Conservation (phyloP, 2,888 invertebrate genomes). For the Agrotis clavis region DNA sequence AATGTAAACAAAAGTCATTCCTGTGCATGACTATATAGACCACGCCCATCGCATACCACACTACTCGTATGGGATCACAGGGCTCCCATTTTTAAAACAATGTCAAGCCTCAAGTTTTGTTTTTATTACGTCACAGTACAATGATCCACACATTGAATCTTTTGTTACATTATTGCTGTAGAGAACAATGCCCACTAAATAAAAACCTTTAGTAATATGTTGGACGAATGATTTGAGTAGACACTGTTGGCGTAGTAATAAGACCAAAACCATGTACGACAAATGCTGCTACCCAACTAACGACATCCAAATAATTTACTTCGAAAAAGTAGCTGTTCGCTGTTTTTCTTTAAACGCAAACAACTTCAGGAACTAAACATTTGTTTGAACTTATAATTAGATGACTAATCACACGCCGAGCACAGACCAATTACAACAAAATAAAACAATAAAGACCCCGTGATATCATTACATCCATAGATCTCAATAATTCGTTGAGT, state of each 20-base stretch:
- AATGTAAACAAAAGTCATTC: constrained; percentile 58
- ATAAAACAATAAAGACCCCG: constrained; percentile 71
- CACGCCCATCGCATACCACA: constrained; percentile 56
- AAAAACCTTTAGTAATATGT: constrained; percentile 54
- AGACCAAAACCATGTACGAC: constrained; percentile 11
- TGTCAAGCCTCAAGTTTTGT: constrained; percentile 58
- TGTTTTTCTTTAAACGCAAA: constrained; percentile 36
- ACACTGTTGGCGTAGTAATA: constrained; percentile 14
- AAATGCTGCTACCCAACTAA: constrained; percentile 24
- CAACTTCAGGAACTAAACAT: constrained; percentile 55
- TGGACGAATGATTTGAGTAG: constrained; percentile 38
- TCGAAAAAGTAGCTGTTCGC: constrained; percentile 33
- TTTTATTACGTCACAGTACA: constrained; percentile 62
- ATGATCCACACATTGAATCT: constrained; percentile 58
- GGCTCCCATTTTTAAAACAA: constrained; percentile 62
- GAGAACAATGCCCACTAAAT: constrained; percentile 62
- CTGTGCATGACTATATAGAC: constrained; percentile 24
- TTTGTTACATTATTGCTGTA: constrained; percentile 54
- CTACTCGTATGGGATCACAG: constrained; percentile 43
- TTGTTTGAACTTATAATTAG: constrained; percentile 57
- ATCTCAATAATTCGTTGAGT: constrained; percentile 80
- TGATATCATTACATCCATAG: constrained; percentile 79
- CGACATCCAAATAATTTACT: constrained; percentile 2
- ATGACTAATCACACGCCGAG: constrained; percentile 65
- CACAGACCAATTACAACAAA: constrained; percentile 70